Base-by-base conservation (phyloP, 2,888 invertebrate genomes). In the Cremastobaeus sp. region DNA sequence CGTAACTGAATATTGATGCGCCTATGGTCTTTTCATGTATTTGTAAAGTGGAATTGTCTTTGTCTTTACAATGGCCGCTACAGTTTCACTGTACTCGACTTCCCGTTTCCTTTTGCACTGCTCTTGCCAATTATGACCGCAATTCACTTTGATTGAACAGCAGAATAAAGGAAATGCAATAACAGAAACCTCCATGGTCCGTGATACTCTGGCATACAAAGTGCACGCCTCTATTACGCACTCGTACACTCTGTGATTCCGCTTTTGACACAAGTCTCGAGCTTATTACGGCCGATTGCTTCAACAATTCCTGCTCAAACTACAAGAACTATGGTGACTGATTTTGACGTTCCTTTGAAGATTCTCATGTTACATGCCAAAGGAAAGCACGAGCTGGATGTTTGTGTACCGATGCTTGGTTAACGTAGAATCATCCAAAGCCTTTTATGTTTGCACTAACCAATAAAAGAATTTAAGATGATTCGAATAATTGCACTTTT, bases 161-260 rank as follows among this genome's bases (percentile, higher is more conserved):
- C 12, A 4, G 32, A 62, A 62, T 41, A 62, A 62, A 62, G 52
- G 62, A 52, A 64, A 64, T 35, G 52, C 45, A 64, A 64, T 64
- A 64, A 45, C 52, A 64, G 64, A 43, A 52, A 45, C 28, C 34
- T 9, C 32, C 35, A 45, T 35, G 15, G 11, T 3, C 14, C 43
- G 25, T 4, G 11, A 35, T 48, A 28, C 35, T 11, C 14, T n/a
- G 8, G 17, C 28, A 17, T 18, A 64, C 64, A 43, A 64, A 52
- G 64, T 35, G 52, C 35, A 52, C 52, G 43, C 52, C 11, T 5
- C 12, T 14, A 64, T 28, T 35, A 32, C 35, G 34, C 41, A 62
- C 45, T 35, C 54, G 45, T 21, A 52, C 20, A 52, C n/a, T n/a
- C n/a, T n/a, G 25, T 41, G 21, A 43, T 43, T 52, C 41, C 21